Conservation (phyloP, 2,113 vertebrate species). For the Gnathonemus longibarbis region DNA sequence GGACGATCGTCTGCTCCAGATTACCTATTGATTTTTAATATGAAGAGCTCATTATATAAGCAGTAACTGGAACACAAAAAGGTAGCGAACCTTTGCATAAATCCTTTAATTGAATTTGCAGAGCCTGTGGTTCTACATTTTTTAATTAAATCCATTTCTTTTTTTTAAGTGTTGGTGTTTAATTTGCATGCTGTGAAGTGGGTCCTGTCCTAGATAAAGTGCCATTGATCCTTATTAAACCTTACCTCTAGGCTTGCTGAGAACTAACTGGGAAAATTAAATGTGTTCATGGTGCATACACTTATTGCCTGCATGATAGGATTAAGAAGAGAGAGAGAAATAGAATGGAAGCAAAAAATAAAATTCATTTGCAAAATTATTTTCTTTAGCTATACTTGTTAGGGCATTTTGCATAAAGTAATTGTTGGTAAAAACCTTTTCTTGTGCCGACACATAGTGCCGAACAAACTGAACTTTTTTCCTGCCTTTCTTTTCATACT, state of each 20-base stretch:
- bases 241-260: constrained; percentile 94
- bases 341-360: constrained; percentile 39
- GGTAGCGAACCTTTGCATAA: constrained; percentile 99
- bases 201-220: constrained; percentile 95
- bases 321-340: constrained; percentile 61
- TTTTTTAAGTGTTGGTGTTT: constrained; percentile 97
- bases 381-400: constrained; percentile 36
- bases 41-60: constrained; percentile 99
- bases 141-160: constrained; percentile 99
- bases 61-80: constrained; percentile 98
- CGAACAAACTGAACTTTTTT: neutral
- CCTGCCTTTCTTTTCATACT: neutral
- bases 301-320: constrained; percentile 79
- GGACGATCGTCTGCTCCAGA: constrained; percentile 96
- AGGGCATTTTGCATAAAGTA: constrained; percentile 38
- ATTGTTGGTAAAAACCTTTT: constrained; percentile 15
- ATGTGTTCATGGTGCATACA: constrained; percentile 90
- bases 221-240: constrained; percentile 99
- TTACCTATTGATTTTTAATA: constrained; percentile 99
- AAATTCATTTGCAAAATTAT: constrained; percentile 76
- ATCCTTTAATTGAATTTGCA: constrained; percentile 99
- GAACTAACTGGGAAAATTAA: constrained; percentile 97
- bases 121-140: constrained; percentile 91
- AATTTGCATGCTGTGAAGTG: constrained; percentile 96
- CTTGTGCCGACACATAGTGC: neutral